Percentiles rank a stretch among this genome's conserved stretches.
Evolutionary conservation across 1,140 invertebrate species (phyloP).

Genomic region (Ylistrum balloti): DNA sequence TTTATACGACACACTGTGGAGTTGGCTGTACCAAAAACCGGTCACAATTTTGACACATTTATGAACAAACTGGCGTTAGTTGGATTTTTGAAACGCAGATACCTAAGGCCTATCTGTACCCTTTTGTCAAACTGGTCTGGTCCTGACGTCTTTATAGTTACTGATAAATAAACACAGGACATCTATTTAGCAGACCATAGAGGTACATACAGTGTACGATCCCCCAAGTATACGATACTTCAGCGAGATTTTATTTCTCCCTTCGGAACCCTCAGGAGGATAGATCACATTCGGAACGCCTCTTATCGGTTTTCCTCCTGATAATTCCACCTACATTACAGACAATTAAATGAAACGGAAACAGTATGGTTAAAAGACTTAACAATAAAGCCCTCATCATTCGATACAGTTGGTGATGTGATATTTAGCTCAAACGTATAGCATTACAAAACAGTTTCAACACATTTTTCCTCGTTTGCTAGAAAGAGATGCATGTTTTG

Average conservation of each 20-base stretch:
- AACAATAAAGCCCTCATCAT: not conserved
- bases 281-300: not conserved
- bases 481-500: too few species aligned
- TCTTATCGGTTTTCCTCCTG: not conserved
- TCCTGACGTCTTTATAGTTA: not conserved
- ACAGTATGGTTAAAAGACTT: not conserved
- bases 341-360: slow-evolving; percentile 14
- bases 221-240: not conserved
- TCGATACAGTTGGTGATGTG: not conserved
- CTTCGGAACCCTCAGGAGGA: not conserved
- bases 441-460: not conserved
- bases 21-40: not conserved
- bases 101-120: not conserved
- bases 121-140: not conserved
- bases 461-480: too few species aligned
- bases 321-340: not conserved
- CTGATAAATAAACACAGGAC: not conserved
- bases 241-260: not conserved
- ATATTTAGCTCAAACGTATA: not conserved
- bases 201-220: not conserved
- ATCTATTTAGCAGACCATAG: slow-evolving; percentile 14
- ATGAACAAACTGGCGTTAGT: slow-evolving; percentile 18
- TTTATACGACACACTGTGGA: slow-evolving; percentile 17
- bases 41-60: slow-evolving; percentile 35
- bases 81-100: slow-evolving; percentile 38